A percentile compares a stretch with the other conserved stretches of the same genome.
Evolutionary conservation across 2,797 vertebrate genomes (phyloP).

Genomic region (Sylvia borin): DNA sequence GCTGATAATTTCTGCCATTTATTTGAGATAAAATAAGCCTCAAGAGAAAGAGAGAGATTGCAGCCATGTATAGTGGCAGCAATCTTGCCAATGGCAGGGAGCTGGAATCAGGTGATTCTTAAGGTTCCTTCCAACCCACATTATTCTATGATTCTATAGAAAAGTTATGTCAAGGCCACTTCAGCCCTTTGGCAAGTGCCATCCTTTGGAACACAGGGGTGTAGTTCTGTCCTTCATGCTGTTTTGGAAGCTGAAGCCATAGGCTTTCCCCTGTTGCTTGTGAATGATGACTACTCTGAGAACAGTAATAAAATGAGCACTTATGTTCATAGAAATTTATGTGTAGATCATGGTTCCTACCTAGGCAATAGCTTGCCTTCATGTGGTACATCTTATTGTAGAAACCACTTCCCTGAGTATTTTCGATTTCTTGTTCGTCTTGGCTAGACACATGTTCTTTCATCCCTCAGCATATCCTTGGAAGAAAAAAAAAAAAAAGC

Average conservation of each 20-base stretch:
- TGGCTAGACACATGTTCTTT: neutral
- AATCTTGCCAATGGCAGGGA: neutral
- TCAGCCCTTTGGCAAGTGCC: neutral
- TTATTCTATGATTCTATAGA: neutral
- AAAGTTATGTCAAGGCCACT: neutral
- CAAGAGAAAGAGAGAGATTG: neutral
- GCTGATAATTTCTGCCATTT: neutral
- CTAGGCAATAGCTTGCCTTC: neutral
- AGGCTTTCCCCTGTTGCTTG: neutral
- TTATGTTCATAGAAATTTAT: neutral
- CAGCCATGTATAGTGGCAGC: neutral
- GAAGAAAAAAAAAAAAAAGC: neutral
- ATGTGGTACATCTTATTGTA: neutral
- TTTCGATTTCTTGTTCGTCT: neutral
- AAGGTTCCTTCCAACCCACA: neutral
- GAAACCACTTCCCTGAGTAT: neutral
- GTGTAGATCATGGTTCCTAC: neutral
- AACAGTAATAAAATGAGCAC: neutral
- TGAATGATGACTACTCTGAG: neutral
- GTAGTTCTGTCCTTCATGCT: neutral
- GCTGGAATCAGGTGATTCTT: neutral
- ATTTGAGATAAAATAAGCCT: neutral
- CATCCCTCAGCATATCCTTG: neutral
- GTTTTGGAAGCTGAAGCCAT: neutral
- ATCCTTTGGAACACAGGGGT: neutral